phyloP scores from a whole-genome alignment of 92 coral and sea anemone genomes.

The Phenganax marumi region DNA sequence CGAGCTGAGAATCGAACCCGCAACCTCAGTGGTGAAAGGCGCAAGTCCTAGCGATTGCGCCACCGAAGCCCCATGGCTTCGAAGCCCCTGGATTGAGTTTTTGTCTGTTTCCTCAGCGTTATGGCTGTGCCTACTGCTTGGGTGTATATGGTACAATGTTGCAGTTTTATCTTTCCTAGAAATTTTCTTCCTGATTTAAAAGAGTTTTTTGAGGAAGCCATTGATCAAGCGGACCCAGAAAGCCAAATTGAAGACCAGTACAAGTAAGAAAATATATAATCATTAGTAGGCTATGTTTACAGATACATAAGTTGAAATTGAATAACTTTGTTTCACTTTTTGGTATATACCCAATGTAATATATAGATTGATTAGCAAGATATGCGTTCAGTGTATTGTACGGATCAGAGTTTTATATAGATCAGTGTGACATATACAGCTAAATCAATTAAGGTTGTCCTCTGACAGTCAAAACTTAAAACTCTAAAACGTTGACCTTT shows the following conservation, averaged over 20 bases:
- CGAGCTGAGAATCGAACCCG: neutral
- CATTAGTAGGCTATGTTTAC: neutral
- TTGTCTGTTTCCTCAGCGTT: too few relatives aligned
- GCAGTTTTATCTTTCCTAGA: conserved; percentile 44
- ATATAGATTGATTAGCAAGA: too few relatives aligned
- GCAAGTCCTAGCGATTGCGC: too few relatives aligned
- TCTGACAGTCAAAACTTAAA: too few relatives aligned
- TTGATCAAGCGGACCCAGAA: conserved; percentile 94
- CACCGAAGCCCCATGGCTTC: too few relatives aligned
- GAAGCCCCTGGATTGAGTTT: neutral
- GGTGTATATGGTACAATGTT: neutral
- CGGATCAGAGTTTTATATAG: too few relatives aligned
- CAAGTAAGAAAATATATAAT: conserved; percentile 60
- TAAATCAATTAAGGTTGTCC: too few relatives aligned
- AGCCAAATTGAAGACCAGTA: conserved; percentile 95
- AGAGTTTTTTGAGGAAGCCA: conserved; percentile 86
- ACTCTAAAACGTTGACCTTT: too few relatives aligned
- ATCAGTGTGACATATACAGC: too few relatives aligned
- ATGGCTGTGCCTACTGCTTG: neutral
- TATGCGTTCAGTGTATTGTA: too few relatives aligned
- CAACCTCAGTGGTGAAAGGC: too few relatives aligned
- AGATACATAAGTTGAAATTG: neutral
- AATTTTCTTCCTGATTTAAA: conserved; percentile 87
- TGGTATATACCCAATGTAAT: too few relatives aligned
- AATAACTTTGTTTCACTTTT: neutral